Evolutionary conservation across 2,888 invertebrate genomes (phyloP).

Genomic region (Orthosia cruda): DNA sequence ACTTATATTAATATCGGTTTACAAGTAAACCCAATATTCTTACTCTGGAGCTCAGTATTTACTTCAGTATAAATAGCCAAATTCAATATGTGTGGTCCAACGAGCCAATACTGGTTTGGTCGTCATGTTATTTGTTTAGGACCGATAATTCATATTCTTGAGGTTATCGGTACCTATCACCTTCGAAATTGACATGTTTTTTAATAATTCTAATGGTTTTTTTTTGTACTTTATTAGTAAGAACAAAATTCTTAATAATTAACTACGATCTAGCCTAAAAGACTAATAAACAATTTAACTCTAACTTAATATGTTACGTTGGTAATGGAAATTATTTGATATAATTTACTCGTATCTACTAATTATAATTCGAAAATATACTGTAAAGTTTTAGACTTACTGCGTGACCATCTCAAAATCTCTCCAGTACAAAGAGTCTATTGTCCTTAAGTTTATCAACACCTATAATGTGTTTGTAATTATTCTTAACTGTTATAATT

Average conservation of each 20-base stretch:
- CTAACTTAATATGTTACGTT: no score
- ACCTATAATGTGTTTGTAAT: slow-evolving; percentile 41
- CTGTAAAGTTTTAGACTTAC: background rate
- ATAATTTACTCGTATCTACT: background rate
- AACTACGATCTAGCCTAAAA: no score
- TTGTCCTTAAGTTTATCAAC: slow-evolving; percentile 34
- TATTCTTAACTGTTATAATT: slow-evolving; percentile 49
- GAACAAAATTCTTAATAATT: no score
- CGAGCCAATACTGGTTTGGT: background rate
- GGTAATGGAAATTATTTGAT: slow-evolving; percentile 26
- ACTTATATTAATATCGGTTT: background rate
- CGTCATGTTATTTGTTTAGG: slow-evolving; percentile 33
- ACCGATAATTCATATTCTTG: slow-evolving; percentile 8
- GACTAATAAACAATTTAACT: no score
- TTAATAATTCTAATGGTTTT: slow-evolving; percentile 1
- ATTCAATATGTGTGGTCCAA: background rate
- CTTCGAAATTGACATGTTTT: slow-evolving; percentile 15
- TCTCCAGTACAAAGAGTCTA: slow-evolving; percentile 14
- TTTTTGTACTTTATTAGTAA: no score
- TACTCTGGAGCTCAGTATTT: background rate
- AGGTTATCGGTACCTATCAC: slow-evolving; percentile 34
- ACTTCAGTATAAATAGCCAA: background rate
- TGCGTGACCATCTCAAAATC: background rate
- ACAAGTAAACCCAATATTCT: no score
- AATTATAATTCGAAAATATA: no score